These are phyloP conservation scores for Hedychridium roseum DNA, from an alignment of 2,888 invertebrate species.

Conservation along the genomic window DNA sequence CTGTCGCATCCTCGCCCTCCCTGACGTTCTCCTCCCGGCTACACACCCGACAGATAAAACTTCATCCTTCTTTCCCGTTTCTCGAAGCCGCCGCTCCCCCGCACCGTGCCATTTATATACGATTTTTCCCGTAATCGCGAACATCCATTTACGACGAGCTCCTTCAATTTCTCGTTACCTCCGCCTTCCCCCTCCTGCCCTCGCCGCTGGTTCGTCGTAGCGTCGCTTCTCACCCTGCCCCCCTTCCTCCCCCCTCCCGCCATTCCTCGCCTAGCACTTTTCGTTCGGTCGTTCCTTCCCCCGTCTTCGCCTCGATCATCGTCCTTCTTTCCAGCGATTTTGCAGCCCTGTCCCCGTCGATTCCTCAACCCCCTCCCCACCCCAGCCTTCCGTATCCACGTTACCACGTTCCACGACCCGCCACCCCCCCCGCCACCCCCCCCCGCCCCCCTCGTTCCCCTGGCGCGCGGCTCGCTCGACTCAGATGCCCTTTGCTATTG, in stretches of 20 bases:
- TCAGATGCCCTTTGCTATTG: constrained; percentile 48
- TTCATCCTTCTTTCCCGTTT: constrained; percentile 39
- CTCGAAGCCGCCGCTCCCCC: constrained; percentile 28
- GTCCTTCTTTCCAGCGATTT: background rate
- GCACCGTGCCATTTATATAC: constrained; percentile 53
- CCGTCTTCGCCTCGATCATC: background rate
- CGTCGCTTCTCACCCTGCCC: background rate
- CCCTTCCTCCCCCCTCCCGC: constrained; percentile 7
- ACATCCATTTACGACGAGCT: constrained; percentile 58
- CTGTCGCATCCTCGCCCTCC: background rate
- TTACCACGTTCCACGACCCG: constrained; percentile 17
- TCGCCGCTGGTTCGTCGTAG: too few relatives aligned
- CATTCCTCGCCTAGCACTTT: constrained; percentile 13
- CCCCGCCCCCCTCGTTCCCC: constrained; percentile 13
- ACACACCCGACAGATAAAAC: constrained; percentile 48
- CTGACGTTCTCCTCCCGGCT: background rate
- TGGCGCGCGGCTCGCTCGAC: constrained; percentile 21
- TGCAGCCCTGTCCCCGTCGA: background rate
- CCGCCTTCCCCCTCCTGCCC: constrained; percentile 10
- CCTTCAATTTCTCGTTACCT: constrained; percentile 59
- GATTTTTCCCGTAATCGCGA: constrained; percentile 60
- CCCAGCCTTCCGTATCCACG: constrained; percentile 15
- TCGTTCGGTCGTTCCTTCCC: background rate
- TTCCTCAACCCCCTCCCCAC: constrained; percentile 6
- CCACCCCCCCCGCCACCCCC: constrained; percentile 8